These are phyloP conservation scores for Tenualosa ilisha DNA, from an alignment of 2,797 vertebrate genomes.

Conservation along the genomic window DNA sequence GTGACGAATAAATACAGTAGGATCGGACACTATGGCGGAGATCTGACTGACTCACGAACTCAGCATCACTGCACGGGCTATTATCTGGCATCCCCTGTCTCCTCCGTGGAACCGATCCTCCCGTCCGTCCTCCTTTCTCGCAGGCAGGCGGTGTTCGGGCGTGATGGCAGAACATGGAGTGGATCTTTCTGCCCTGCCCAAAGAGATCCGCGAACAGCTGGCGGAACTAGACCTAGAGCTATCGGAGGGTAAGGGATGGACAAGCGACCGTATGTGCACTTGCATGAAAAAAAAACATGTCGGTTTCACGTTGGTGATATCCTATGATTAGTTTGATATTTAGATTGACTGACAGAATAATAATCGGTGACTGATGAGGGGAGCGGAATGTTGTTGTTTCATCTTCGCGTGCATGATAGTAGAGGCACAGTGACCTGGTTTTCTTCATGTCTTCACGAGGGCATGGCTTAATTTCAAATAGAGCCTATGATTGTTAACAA, in stretches of 20 bases:
- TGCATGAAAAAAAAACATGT: not conserved
- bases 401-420: conserved; percentile 28
- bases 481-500: not conserved
- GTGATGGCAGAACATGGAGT: conserved; percentile 80
- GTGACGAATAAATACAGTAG: conserved; percentile 25
- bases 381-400: conserved; percentile 31
- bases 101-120: conserved; percentile 46
- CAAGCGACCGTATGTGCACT: not conserved
- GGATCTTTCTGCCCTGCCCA: conserved; percentile 83
- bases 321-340: not conserved
- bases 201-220: conserved; percentile 93
- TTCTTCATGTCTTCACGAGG: conserved; percentile 19
- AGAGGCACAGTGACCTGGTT: conserved; percentile 22
- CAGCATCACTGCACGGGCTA: conserved; percentile 57
- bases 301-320: not conserved
- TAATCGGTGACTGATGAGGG: conserved; percentile 11
- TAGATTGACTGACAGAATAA: not conserved
- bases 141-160: conserved; percentile 29
- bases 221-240: conserved; percentile 97
- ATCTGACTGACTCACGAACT: conserved; percentile 65
- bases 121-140: not conserved
- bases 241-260: conserved; percentile 82
- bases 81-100: conserved; percentile 56
- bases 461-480: not conserved
- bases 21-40: conserved; percentile 74